Evolutionary conservation across 2,888 invertebrate genomes (phyloP), one percentile per base, ranked within the genome.

Genomic region (Chrysopilus asiliformis): DNA sequence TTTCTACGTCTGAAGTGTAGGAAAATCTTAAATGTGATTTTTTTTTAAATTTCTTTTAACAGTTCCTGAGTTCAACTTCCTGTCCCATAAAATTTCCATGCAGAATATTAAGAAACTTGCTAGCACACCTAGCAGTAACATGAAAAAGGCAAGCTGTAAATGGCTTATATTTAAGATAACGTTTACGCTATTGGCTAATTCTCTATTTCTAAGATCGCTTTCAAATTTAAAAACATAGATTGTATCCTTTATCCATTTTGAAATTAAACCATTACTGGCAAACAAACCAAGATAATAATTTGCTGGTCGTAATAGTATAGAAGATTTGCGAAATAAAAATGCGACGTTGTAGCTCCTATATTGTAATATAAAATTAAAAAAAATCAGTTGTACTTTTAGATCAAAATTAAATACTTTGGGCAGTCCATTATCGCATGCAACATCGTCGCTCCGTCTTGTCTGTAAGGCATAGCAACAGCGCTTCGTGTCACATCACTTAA

Each of bases 291-390:
- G 32, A 36, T 41, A 28, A 28, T 30, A 31, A 35, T 47, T 46
- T 17, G 45, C 35, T 18, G 41, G 34, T 27, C 41, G 38, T 16
- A 43, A 38, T 22, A 41, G 44, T 26, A 43, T 36, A 20, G 48
- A 47, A n/a, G 44, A 40, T 37, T 43, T 47, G 10, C 42, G 42
- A 24, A 46, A 42, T 5, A 44, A 28, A 33, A 41, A 47, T n/a
- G 40, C 42, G 3, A 43, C n/a, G n/a, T 34, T 40, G 27, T 44
- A 45, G 12, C 38, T 35, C 22, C 45, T 44, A 22, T 12, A 38
- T 37, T 12, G 12, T 22, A 30, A 12, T 12, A 17, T 19, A 19
- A 24, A 26, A 10, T 5, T 5, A 29, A 37, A 26, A 25, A 14
- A 9, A 13, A 32, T n/a, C n/a, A 26, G 10, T 15, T 13, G 30